Evolutionary conservation across 2,797 vertebrate genomes (phyloP).

Genomic region (Columba guinea): DNA sequence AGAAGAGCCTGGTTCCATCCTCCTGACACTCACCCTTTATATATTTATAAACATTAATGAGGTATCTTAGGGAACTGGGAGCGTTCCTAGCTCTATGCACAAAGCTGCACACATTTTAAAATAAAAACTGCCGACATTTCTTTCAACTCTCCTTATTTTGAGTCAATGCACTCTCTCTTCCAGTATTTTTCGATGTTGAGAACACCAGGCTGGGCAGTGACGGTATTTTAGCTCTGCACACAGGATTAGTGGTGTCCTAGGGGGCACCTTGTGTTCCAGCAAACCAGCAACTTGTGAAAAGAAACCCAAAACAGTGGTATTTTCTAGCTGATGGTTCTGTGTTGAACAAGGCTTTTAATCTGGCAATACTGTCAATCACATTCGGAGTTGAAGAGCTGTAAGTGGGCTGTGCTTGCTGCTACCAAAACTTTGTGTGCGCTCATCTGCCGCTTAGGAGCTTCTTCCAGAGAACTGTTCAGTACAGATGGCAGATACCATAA

Average conservation of each 20-base stretch:
- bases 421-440: fast-evolving
- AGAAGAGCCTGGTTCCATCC: too few species aligned
- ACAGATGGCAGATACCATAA: not conserved
- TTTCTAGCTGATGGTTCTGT: not conserved
- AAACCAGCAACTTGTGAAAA: not conserved
- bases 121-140: slow-evolving; percentile 12
- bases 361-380: not conserved
- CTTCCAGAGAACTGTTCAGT: not conserved
- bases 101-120: not conserved
- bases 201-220: not conserved
- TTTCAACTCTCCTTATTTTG: not conserved
- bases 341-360: not conserved
- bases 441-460: not conserved
- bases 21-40: too few species aligned
- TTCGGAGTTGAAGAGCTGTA: not conserved
- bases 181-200: not conserved
- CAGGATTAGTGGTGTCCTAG: not conserved
- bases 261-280: not conserved
- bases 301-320: too few species aligned
- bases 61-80: not conserved
- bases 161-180: not conserved
- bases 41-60: not conserved
- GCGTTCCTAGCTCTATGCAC: not conserved
- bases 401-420: not conserved
- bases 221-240: not conserved